A percentile compares a stretch with the other conserved stretches of the same genome.
phyloP scores from a whole-genome alignment of 2,888 invertebrate species.

The Caenorhabditis sp. region DNA sequence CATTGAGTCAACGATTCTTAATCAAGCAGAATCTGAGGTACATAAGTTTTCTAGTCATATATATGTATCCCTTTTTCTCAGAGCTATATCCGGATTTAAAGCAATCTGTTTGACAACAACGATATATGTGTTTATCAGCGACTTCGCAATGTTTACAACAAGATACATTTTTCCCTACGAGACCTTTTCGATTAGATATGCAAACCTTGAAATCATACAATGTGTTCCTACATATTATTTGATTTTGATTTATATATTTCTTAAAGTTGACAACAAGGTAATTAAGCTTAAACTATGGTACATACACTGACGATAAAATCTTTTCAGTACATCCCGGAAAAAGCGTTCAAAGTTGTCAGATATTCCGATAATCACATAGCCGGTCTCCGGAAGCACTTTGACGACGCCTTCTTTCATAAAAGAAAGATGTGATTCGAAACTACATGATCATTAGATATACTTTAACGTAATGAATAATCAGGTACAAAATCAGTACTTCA shows the following conservation, averaged over 20 bases:
- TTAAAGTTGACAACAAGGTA: too few species aligned
- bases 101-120: conserved; percentile 20
- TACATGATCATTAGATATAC: too few species aligned
- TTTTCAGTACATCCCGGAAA: too few species aligned
- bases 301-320: too few species aligned
- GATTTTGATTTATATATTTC: neutral
- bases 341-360: neutral
- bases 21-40: conserved; percentile 21
- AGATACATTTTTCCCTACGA: neutral
- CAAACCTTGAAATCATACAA: conserved; percentile 11
- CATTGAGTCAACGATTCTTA: conserved; percentile 20
- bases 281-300: too few species aligned
- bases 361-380: conserved; percentile 14
- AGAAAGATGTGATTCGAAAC: too few species aligned
- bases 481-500: too few species aligned
- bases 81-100: conserved; percentile 13
- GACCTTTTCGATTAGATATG: conserved; percentile 6
- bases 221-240: neutral
- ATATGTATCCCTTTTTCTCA: neutral
- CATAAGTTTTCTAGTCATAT: too few species aligned
- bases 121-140: conserved; percentile 17
- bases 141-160: neutral
- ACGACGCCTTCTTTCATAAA: conserved; percentile 16
- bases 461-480: too few species aligned
- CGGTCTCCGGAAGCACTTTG: conserved; percentile 23